phyloP scores from a whole-genome alignment of 2,888 invertebrate species.

The Saturnia japonica region DNA sequence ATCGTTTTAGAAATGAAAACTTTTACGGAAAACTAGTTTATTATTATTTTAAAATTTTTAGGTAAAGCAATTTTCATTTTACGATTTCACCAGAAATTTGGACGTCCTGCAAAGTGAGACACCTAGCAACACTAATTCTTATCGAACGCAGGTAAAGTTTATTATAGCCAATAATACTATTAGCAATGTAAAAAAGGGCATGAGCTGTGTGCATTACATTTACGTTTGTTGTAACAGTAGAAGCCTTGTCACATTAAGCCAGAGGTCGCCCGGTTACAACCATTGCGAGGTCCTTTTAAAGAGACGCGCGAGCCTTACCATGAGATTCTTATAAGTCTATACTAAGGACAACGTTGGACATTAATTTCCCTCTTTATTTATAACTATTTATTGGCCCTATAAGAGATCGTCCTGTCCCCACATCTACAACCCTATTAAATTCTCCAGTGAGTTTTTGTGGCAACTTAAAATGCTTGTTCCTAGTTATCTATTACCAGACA shows the following conservation, averaged over 20 bases:
- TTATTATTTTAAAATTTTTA: no score
- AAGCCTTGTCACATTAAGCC: slow-evolving; percentile 1
- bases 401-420: no score
- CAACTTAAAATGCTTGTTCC: no score
- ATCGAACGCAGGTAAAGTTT: neutral
- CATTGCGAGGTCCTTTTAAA: neutral
- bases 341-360: neutral
- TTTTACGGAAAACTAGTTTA: no score
- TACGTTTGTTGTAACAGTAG: neutral
- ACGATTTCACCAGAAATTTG: neutral
- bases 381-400: no score
- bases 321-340: slow-evolving; percentile 1
- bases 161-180: neutral
- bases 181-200: slow-evolving; percentile 1
- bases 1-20: no score
- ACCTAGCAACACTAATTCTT: neutral
- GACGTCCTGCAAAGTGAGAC: neutral
- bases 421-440: no score
- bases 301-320: neutral
- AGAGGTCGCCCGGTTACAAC: neutral
- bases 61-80: neutral
- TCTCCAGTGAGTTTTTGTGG: no score
- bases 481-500: no score
- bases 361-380: neutral
- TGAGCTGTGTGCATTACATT: neutral